phyloP scores from a whole-genome alignment of 1,140 invertebrate genomes.

The Acromyrmex heyeri region DNA sequence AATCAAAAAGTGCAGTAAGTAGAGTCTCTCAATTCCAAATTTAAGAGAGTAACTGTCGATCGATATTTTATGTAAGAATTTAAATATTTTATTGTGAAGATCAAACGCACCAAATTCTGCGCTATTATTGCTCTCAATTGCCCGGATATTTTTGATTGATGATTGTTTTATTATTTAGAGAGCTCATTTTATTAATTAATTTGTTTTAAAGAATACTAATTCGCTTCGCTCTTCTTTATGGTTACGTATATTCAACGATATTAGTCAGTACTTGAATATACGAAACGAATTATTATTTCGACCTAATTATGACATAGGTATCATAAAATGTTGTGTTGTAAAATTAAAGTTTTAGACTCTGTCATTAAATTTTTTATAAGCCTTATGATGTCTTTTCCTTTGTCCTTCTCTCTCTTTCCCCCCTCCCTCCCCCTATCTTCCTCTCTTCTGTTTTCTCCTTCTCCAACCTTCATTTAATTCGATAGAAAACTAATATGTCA shows the following conservation, averaged over 20 bases:
- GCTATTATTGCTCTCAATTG: too few relatives aligned
- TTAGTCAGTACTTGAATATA: background rate
- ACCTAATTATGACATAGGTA: background rate
- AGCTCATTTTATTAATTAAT: too few relatives aligned
- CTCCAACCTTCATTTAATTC: background rate
- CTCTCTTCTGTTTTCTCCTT: background rate
- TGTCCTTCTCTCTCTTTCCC: background rate
- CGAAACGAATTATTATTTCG: background rate
- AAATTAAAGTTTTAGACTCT: constrained; percentile 3
- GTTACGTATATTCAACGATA: constrained; percentile 3
- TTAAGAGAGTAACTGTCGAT: too few relatives aligned
- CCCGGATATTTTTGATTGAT: too few relatives aligned
- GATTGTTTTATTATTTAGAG: too few relatives aligned
- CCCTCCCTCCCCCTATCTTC: too few relatives aligned
- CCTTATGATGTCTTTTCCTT: background rate
- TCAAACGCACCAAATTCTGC: too few relatives aligned
- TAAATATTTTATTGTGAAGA: too few relatives aligned
- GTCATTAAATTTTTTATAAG: constrained; percentile 20
- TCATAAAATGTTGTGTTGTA: constrained; percentile 8
- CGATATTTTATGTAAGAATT: too few relatives aligned
- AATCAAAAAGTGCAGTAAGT: too few relatives aligned
- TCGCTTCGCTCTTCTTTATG: constrained; percentile 14
- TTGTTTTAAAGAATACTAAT: constrained; percentile 11
- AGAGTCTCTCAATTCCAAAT: too few relatives aligned
- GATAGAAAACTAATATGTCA: background rate